Evolutionary conservation across 1,140 invertebrate species (phyloP), one percentile per base, ranked within the genome.

Genomic region (Hestina assimilis): DNA sequence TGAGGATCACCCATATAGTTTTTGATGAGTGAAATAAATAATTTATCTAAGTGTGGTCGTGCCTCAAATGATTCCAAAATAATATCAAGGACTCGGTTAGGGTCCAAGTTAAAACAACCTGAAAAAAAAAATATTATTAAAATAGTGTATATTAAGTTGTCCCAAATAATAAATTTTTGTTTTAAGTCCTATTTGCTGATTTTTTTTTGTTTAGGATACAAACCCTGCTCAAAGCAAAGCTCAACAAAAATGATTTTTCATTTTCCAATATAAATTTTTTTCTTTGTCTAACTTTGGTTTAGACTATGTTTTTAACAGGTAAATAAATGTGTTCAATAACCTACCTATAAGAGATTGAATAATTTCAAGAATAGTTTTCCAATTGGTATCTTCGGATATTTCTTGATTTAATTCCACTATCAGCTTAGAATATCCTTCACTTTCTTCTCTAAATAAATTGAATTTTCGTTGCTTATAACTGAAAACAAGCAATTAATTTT

Each of bases 401-500:
- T 96, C 94, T 84, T 96, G 96, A 91, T 96, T 97, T 51, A 99
- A 90, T 90, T 99, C 98, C n/a, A 96, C 94, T 28, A 99, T 94
- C 4, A 99, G 90, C 89, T 99, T 99, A 3, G 98, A 95, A 90
- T 98, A 99, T 3, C 99, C 99, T 92, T 99, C 99, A 90, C 95
- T 98, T 89, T 99, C 99, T 90, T 99, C 99, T 43, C 98, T 92
- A 75, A 99, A 96, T 55, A 99, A 91, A 90, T 99, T 99, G 84
- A 99, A 99, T 76, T 99, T 99, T 66, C 98, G 93, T 84, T 99
- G 99, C 84, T 99, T 99, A 83, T 99, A 99, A 87, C 97, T 99
- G 87, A 61, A 93, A 93, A 35, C 47, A 40, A 46, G 53, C 29
- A 41, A 29, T 46, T 1, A 41, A 67, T 40, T 24, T 9, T 29